phyloP scores from a whole-genome alignment of 2,113 vertebrate species.

The Thryonomys swinderianus region DNA sequence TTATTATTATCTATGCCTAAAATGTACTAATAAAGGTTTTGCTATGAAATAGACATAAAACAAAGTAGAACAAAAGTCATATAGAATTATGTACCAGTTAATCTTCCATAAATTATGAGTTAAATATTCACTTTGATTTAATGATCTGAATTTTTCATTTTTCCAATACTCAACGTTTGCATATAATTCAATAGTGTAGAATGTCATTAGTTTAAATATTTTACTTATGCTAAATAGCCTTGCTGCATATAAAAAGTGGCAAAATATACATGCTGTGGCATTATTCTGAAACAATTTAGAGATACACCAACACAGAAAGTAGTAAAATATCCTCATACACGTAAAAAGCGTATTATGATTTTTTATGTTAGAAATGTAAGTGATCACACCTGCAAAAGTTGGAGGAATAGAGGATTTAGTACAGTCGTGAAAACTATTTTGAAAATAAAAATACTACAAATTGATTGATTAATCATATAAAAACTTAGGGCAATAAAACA shows the following conservation, averaged over 20 bases:
- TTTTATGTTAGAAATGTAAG: not conserved
- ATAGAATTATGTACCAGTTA: not conserved
- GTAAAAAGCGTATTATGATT: not conserved
- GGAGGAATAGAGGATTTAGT: not conserved
- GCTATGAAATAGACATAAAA: no score
- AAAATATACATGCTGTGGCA: not conserved
- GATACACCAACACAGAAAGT: not conserved
- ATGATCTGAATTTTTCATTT: not conserved
- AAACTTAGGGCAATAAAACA: not conserved
- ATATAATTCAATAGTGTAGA: not conserved
- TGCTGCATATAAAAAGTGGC: not conserved
- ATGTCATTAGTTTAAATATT: not conserved
- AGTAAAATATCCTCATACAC: not conserved
- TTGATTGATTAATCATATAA: not conserved
- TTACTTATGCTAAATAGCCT: not conserved
- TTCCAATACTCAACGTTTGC: not conserved
- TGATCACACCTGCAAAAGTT: not conserved
- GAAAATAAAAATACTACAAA: slow-evolving; percentile 27
- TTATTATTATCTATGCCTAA: no score
- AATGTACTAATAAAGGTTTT: no score
- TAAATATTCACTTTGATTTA: not conserved
- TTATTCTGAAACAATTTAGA: not conserved
- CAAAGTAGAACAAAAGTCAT: no score
- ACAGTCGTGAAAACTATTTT: slow-evolving; percentile 15
- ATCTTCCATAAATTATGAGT: not conserved